These are phyloP conservation scores for Orchesellides sinensis DNA, from an alignment of 2,888 invertebrate species.

Conservation along the genomic window DNA sequence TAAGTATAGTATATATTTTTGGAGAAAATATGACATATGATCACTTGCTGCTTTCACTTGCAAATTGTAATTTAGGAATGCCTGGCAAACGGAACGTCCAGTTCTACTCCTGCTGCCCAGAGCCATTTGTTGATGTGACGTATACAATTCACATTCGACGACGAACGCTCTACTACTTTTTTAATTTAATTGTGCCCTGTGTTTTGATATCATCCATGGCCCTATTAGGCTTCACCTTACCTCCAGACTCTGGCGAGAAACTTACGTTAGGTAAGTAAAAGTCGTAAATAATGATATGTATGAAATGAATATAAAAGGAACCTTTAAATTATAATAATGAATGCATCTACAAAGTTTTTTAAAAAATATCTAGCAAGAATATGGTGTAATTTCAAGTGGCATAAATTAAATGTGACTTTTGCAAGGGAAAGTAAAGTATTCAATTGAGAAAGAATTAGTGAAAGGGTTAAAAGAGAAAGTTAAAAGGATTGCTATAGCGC, in stretches of 20 bases:
- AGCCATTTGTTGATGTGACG: constrained; percentile 89
- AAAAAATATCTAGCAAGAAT: too few relatives aligned
- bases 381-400: too few relatives aligned
- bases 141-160: constrained; percentile 97
- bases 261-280: constrained; percentile 91
- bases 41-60: neutral
- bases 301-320: too few relatives aligned
- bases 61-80: constrained; percentile 83
- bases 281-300: too few relatives aligned
- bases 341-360: too few relatives aligned
- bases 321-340: too few relatives aligned
- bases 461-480: too few relatives aligned
- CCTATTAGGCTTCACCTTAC: constrained; percentile 97
- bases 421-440: too few relatives aligned
- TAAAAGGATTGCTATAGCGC: too few relatives aligned
- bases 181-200: constrained; percentile 99
- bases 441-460: too few relatives aligned
- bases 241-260: constrained; percentile 98
- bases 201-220: constrained; percentile 99
- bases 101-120: constrained; percentile 76
- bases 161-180: constrained; percentile 98
- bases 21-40: neutral
- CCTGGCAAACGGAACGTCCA: constrained; percentile 94
- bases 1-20: neutral
- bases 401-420: too few relatives aligned